Conservation (phyloP, 2,113 vertebrate species). For the Crotalus helleri region DNA sequence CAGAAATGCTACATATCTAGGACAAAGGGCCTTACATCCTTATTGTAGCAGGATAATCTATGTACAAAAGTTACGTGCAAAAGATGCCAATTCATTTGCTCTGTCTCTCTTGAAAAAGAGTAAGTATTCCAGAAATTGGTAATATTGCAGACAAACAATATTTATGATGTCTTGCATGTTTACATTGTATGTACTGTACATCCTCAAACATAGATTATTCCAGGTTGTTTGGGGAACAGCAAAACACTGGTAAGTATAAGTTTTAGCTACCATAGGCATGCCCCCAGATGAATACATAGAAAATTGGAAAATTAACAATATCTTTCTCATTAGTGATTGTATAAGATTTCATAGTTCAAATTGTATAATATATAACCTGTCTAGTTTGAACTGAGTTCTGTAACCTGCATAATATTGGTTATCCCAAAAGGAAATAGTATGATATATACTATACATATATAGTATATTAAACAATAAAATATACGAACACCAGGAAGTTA, state of each 20-base stretch:
- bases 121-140: neutral
- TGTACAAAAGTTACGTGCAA: neutral
- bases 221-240: neutral
- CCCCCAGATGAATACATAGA: neutral
- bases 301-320: neutral
- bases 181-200: neutral
- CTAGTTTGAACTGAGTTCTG: neutral
- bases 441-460: too few relatives aligned
- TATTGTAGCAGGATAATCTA: neutral
- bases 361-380: neutral
- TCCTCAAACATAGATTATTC: neutral
- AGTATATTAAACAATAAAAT: too few relatives aligned
- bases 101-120: neutral
- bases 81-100: neutral
- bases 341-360: neutral
- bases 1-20: neutral
- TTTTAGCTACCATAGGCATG: neutral
- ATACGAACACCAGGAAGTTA: too few relatives aligned
- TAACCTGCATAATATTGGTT: neutral
- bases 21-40: neutral
- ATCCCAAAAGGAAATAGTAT: neutral
- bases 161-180: neutral
- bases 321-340: neutral
- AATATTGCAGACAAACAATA: neutral
- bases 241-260: neutral